These are phyloP conservation scores for Pollenia labialis DNA, from an alignment of 2,888 invertebrate species.

Conservation along the genomic window DNA sequence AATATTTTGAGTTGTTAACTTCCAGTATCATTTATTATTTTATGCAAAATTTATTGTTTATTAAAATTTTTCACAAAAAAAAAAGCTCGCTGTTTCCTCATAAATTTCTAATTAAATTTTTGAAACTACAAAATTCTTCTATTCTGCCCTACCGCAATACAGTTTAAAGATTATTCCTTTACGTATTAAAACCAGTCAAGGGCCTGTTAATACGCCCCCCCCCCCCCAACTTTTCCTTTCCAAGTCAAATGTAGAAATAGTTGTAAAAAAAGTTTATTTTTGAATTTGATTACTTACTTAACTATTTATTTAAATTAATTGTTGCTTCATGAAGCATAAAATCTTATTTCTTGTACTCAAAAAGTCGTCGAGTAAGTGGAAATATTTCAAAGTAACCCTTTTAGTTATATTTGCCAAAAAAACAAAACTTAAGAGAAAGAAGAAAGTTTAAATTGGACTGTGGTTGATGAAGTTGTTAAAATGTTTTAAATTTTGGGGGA, in stretches of 20 bases:
- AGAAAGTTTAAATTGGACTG: constrained; percentile 41
- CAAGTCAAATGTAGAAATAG: neutral
- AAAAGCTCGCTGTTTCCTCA: neutral
- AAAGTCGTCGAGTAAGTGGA: neutral
- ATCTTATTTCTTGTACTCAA: neutral
- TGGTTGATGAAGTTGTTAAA: constrained; percentile 19
- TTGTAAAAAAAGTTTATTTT: constrained; percentile 20
- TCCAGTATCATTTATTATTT: too few relatives aligned
- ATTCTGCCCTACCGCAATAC: neutral
- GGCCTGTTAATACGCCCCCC: constrained; percentile 9
- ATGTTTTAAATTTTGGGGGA: neutral
- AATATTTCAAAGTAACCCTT: neutral
- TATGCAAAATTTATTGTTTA: too few relatives aligned
- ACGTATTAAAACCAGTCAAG: constrained; percentile 4
- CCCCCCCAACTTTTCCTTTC: constrained; percentile 6
- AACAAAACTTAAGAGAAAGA: neutral
- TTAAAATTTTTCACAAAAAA: neutral
- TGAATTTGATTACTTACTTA: constrained; percentile 47
- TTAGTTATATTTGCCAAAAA: constrained; percentile 1
- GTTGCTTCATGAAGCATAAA: constrained; percentile 21
- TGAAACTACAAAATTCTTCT: constrained; percentile 26
- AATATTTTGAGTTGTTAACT: too few relatives aligned
- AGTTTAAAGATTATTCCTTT: constrained; percentile 37
- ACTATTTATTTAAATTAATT: constrained; percentile 63
- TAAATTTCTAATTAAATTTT: constrained; percentile 61